A percentile compares a stretch with the other conserved stretches of the same genome.
Conservation (phyloP, 2,888 invertebrate genomes). For the Dasypolia templi region DNA sequence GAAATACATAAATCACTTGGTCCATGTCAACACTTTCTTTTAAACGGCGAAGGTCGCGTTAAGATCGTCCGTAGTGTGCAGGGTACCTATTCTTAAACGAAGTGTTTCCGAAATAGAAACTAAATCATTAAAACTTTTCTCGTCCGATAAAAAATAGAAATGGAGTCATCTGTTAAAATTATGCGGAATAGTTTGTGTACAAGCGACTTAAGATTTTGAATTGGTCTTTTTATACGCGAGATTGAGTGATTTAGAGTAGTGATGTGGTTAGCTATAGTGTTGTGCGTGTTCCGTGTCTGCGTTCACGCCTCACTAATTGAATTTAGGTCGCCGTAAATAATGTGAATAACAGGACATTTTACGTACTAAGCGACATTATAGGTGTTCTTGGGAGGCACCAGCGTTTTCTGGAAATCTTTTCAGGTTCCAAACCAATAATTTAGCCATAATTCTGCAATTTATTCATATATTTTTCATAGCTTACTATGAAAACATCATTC, state of each 20-base stretch:
- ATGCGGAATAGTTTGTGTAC: conserved; percentile 71
- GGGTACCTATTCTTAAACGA: conserved; percentile 85
- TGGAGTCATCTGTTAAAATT: conserved; percentile 85
- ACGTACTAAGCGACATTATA: conserved; percentile 12
- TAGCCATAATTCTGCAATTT: neutral
- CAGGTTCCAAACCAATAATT: neutral
- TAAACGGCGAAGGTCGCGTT: conserved; percentile 83
- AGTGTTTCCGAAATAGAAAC: conserved; percentile 86
- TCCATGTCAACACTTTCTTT: conserved; percentile 89
- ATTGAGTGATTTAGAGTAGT: conserved; percentile 74
- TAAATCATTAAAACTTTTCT: conserved; percentile 88
- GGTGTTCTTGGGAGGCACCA: neutral
- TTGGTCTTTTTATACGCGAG: conserved; percentile 68
- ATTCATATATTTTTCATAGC: too few species aligned
- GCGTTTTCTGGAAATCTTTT: neutral
- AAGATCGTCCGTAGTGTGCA: conserved; percentile 76
- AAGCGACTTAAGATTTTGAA: conserved; percentile 67
- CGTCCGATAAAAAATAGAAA: conserved; percentile 86
- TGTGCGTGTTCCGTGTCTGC: conserved; percentile 51
- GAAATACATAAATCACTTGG: conserved; percentile 84
- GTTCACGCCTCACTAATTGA: conserved; percentile 63
- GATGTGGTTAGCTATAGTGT: conserved; percentile 61
- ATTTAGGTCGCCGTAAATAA: conserved; percentile 59
- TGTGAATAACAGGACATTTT: conserved; percentile 60
- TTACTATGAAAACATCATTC: neutral